These are phyloP conservation scores for Pomatostomus ruficeps DNA, from an alignment of 2,113 vertebrate genomes.

Conservation along the genomic window DNA sequence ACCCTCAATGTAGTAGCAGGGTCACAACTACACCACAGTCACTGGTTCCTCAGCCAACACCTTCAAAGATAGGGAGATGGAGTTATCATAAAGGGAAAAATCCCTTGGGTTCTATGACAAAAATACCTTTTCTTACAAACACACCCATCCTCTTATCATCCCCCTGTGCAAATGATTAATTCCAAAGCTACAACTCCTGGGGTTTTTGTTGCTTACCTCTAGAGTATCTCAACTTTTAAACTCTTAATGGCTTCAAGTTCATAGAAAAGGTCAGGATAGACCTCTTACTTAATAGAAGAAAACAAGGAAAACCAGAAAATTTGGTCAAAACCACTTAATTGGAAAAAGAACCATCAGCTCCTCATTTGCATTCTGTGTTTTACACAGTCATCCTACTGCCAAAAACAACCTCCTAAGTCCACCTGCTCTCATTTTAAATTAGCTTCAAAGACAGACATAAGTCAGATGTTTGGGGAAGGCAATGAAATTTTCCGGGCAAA, in stretches of 20 bases:
- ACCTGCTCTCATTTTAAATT: background rate
- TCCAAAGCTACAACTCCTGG: background rate
- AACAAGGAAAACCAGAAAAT: background rate
- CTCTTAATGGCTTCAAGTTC: background rate
- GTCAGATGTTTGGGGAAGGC: background rate
- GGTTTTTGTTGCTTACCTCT: background rate
- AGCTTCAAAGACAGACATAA: background rate
- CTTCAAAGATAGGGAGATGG: background rate
- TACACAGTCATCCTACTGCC: background rate
- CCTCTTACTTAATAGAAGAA: background rate
- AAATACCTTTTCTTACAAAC: background rate
- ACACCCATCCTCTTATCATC: background rate
- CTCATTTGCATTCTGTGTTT: background rate
- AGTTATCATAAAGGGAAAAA: background rate
- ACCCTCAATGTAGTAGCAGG: background rate
- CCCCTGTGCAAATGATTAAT: background rate
- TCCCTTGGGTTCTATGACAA: background rate
- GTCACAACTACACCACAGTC: background rate
- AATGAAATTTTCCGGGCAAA: background rate
- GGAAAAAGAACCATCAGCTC: background rate
- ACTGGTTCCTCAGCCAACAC: background rate
- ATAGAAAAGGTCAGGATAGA: background rate
- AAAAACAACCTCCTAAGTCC: background rate
- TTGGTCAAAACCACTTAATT: background rate
- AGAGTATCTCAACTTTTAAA: background rate